These are phyloP conservation scores for Acrocephalus arundinaceus DNA, from an alignment of 2,113 vertebrate species.

Conservation along the genomic window DNA sequence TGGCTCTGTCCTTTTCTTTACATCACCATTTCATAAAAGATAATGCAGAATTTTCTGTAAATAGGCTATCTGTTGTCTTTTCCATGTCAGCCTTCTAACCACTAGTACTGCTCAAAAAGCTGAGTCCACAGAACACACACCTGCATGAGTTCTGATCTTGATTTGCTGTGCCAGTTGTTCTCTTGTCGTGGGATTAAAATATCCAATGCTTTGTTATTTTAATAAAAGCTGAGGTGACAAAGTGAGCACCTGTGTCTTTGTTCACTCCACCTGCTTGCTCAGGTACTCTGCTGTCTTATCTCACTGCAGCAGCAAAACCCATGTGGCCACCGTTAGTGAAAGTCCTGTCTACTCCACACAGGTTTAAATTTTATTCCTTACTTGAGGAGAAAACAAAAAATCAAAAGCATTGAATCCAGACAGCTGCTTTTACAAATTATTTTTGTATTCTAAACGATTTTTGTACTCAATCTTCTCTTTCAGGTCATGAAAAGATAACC, in stretches of 20 bases:
- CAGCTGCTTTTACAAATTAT: not conserved
- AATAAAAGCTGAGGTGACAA: slow-evolving; percentile 61
- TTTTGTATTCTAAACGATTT: not conserved
- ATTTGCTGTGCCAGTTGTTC: slow-evolving; percentile 15
- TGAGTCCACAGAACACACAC: slow-evolving; percentile 36
- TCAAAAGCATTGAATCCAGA: not conserved
- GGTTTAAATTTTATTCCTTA: not conserved
- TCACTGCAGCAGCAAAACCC: not conserved
- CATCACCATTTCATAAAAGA: not conserved
- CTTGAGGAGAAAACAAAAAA: not conserved
- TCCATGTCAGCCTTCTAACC: not conserved
- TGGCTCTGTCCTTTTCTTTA: not conserved
- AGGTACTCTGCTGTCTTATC: not conserved
- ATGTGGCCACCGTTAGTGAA: not conserved
- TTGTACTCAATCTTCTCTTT: not conserved
- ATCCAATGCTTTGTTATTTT: not conserved
- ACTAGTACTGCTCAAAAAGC: not conserved
- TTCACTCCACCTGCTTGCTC: not conserved
- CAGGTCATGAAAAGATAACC: not conserved
- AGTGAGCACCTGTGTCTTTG: slow-evolving; percentile 32
- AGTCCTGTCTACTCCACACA: not conserved
- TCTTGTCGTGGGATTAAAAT: not conserved
- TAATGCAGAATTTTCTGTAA: not conserved
- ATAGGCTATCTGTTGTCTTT: not conserved
- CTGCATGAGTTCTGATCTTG: not conserved